A percentile compares a stretch with the other conserved stretches of the same genome.
Conservation (phyloP, 2,113 vertebrate genomes). For the Pelusios castaneus region DNA sequence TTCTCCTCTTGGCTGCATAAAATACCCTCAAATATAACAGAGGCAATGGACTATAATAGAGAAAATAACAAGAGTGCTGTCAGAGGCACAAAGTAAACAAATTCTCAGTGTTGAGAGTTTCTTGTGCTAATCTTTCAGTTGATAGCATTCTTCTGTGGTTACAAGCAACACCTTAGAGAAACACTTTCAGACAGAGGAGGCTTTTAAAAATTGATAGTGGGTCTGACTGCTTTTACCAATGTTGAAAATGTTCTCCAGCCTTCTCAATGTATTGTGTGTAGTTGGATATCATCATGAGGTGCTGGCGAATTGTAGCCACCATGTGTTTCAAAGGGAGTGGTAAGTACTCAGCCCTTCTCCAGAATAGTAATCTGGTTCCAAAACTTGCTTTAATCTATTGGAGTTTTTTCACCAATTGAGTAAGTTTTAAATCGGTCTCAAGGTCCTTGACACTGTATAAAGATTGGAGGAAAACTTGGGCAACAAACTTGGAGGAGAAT, state of each 20-base stretch:
- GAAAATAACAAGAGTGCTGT: rapidly evolving
- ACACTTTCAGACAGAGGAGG: rapidly evolving
- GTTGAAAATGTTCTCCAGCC: rapidly evolving
- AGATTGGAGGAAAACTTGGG: rapidly evolving
- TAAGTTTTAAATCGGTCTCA: neutral
- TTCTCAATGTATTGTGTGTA: rapidly evolving
- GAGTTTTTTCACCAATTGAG: rapidly evolving
- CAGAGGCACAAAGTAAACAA: neutral
- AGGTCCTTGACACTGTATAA: neutral
- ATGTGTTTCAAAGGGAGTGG: neutral
- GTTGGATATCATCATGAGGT: rapidly evolving
- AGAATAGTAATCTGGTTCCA: neutral
- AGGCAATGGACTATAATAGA: neutral
- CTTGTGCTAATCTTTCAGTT: rapidly evolving
- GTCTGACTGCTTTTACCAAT: neutral
- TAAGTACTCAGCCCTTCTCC: neutral
- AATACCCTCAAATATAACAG: neutral
- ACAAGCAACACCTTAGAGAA: rapidly evolving
- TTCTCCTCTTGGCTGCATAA: rapidly evolving
- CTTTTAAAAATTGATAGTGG: neutral
- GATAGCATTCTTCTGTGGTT: rapidly evolving
- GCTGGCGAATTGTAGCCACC: rapidly evolving
- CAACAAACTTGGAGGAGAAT: neutral
- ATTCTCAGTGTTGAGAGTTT: rapidly evolving
- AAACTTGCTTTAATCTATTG: rapidly evolving